Base-by-base conservation (phyloP, 2,888 invertebrate genomes). In the Papilio gigon region DNA sequence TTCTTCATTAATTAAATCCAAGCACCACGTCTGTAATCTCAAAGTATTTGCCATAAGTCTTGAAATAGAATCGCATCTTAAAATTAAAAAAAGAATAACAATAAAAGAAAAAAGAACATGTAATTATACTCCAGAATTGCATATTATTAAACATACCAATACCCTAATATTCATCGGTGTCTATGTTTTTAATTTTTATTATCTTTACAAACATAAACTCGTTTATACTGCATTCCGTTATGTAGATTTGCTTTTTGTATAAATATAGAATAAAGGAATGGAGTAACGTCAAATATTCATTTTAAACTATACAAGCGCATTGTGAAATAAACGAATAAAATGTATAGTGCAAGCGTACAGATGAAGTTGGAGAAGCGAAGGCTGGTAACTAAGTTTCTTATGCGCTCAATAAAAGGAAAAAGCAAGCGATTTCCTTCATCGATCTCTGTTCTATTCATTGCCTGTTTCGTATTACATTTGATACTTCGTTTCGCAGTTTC, bases 351-450 rank as follows among this genome's bases (percentile, higher is more conserved):
- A 27, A 53, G 50, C n/a, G 27, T 27, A 53, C 6, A 53, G 50
- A 53, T 4, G 50, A 53, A 53, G 50, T 53, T 53, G n/a, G 60
- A 60, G 22, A 35, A 35, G 35, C 60, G 60, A 61, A 56, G 30
- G 53, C 53, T 61, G 40, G 40, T 40, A 61, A 61, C 60, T 61
- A 42, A 61, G 60, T 61, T 61, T 61, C 25, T 56, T 30, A 56
- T 56, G 40, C 40, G n/a, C 40, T 42, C 60, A 61, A 61, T 61
- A 61, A 61, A 61, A 61, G 11, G 22, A 40, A 61, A 27, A 40
- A 61, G 40, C 37, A 25, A 40, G 40, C 60, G 27, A 61, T 40
- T 61, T 61, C 17, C 27, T 11, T 61, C 37, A 25, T 40, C 60
- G 60, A 40, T 27, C 22, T 61, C 22, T 60, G 27, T 61, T 40